These are phyloP conservation scores for Myiagra hebetior DNA, from an alignment of 2,113 vertebrate species.

Conservation along the genomic window DNA sequence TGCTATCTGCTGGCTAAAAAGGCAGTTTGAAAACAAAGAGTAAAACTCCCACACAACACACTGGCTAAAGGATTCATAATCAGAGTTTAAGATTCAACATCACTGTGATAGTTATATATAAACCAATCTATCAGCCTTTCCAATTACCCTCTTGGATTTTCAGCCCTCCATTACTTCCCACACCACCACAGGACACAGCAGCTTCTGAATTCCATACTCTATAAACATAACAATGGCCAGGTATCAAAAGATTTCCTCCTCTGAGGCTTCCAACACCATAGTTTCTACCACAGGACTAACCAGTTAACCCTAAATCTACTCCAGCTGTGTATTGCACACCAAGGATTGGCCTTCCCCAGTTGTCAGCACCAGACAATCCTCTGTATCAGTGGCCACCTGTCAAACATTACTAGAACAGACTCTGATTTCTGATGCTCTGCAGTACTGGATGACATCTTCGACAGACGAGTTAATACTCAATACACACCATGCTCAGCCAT, in stretches of 20 bases:
- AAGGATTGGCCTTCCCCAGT: background rate
- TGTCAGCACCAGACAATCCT: background rate
- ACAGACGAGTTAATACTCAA: background rate
- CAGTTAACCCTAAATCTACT: background rate
- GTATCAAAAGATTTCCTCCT: background rate
- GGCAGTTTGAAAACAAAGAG: background rate
- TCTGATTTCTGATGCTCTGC: background rate
- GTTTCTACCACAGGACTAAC: background rate
- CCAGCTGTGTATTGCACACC: background rate
- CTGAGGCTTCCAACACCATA: background rate
- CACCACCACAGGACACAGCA: background rate
- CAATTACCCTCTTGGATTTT: background rate
- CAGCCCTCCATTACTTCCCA: background rate
- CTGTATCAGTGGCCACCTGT: background rate
- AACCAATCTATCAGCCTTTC: background rate
- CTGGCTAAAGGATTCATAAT: background rate
- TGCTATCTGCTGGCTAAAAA: background rate
- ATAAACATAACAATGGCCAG: background rate
- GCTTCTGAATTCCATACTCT: background rate
- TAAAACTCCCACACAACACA: background rate
- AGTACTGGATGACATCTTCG: background rate
- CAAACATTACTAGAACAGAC: background rate
- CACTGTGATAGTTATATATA: rapidly evolving
- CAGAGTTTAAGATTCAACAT: background rate
- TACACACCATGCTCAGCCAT: background rate